These are phyloP conservation scores for Serilophus lunatus DNA, from an alignment of 2,113 vertebrate genomes.

Conservation along the genomic window DNA sequence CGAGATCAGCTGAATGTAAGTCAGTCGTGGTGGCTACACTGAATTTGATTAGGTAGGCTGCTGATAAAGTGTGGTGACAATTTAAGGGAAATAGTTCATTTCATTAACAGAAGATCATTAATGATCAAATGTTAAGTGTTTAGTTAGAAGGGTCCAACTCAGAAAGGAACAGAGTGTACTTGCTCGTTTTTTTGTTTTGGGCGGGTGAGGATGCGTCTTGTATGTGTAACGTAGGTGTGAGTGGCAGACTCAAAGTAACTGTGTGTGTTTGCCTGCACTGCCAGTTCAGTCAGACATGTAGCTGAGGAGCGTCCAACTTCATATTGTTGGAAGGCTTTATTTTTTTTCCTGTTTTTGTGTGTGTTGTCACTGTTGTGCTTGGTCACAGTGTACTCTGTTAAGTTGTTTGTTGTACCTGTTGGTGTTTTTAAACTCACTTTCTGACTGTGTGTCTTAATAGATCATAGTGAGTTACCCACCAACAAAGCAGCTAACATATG, in stretches of 20 bases:
- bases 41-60: not conserved
- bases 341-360: not conserved
- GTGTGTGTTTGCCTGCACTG: not conserved
- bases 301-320: not conserved
- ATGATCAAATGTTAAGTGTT: not conserved
- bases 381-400: not conserved
- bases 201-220: not conserved
- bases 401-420: not conserved
- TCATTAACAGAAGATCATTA: not conserved
- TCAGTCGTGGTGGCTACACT: not conserved
- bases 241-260: not conserved
- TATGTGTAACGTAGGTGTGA: not conserved
- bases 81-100: not conserved
- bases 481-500: conserved; percentile 94
- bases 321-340: not conserved
- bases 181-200: not conserved
- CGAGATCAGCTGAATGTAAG: conserved; percentile 96
- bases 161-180: not conserved
- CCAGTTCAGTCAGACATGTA: not conserved
- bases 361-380: not conserved
- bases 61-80: not conserved
- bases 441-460: conserved; percentile 65
- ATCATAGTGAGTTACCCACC: conserved; percentile 98
- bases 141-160: not conserved
- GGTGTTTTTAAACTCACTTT: not conserved